Conservation (phyloP, 1,140 invertebrate genomes). For the Eumaeus atala region DNA sequence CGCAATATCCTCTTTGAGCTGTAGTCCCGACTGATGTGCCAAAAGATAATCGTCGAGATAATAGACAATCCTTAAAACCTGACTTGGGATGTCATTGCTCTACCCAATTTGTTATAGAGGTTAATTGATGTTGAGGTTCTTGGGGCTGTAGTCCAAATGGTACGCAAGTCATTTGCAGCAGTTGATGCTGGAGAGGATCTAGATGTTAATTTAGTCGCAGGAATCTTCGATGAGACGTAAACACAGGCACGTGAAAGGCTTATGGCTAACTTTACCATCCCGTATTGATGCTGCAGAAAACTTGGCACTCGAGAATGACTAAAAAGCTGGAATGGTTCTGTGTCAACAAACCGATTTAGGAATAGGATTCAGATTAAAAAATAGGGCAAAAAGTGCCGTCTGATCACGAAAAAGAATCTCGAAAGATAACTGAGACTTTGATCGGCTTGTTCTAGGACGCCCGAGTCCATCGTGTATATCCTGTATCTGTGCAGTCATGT, state of each 20-base stretch:
- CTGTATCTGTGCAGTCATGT: too few relatives aligned
- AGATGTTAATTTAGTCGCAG: neutral
- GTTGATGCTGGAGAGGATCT: neutral
- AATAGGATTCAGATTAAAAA: neutral
- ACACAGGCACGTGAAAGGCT: neutral
- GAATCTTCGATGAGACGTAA: neutral
- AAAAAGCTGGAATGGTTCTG: neutral
- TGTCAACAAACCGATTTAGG: neutral
- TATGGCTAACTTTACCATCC: neutral
- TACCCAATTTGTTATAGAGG: too few relatives aligned
- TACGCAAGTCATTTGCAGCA: neutral
- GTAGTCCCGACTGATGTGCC: too few relatives aligned
- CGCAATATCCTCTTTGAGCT: too few relatives aligned
- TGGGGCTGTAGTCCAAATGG: neutral
- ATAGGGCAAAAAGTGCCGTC: neutral
- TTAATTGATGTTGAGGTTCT: too few relatives aligned
- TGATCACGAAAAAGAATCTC: too few relatives aligned
- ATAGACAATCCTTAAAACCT: too few relatives aligned
- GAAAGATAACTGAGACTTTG: too few relatives aligned
- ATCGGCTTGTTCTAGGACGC: too few relatives aligned
- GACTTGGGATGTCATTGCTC: too few relatives aligned
- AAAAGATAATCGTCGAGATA: too few relatives aligned
- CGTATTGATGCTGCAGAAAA: neutral
- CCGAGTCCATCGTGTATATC: too few relatives aligned
- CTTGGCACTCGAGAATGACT: constrained; percentile 3